Base-by-base conservation (phyloP, 2,113 vertebrate genomes). In the Labeo catla region DNA sequence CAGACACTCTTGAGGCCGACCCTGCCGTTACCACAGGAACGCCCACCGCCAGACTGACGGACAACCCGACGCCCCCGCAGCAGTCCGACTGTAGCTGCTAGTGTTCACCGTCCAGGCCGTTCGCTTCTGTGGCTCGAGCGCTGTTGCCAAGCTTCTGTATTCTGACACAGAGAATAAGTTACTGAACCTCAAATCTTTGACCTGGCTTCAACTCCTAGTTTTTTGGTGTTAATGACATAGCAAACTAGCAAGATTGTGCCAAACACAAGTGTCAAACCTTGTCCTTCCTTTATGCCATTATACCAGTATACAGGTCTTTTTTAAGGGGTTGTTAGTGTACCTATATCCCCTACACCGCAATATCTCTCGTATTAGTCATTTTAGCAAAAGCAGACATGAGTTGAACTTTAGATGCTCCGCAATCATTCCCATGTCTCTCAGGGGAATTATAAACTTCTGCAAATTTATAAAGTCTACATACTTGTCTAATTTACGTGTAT, bases 51-150 rank as follows among this genome's bases (percentile, higher is more conserved):
- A 96, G 92, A 93, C 96, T 99, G 91, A 98, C 95, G 89, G 97
- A 99, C 90, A 96, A 93, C 57, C 96, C 96, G 54, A 95, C 96
- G 61, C 96, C 97, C 19, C 94, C 94, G 50, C 97, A 97, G 34
- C 97, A 96, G 91, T 93, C 96, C 16, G 96, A 93, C 89, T 99
- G 98, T 43, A 94, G 96, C 92, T 99, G 98, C 94, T 99, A 98
- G 94, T 95, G 93, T 76, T 47, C 57, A 12, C 50, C 47, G 65
- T 36, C 79, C 43, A 52, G 68, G 76, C 47, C 63, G 52, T 84
- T 70, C 10, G 66, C 76, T 11, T 81, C 52, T 84, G 50, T 83
- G 76, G 23, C 83, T 88, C 39, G 49, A 80, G 81, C 80, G 85
- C 85, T 87, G 77, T 93, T 92, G 94, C 93, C 93, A 95, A 94